These are phyloP conservation scores for Acrossocheilus wenchowensis DNA, from an alignment of 2,797 vertebrate genomes.

Conservation along the genomic window DNA sequence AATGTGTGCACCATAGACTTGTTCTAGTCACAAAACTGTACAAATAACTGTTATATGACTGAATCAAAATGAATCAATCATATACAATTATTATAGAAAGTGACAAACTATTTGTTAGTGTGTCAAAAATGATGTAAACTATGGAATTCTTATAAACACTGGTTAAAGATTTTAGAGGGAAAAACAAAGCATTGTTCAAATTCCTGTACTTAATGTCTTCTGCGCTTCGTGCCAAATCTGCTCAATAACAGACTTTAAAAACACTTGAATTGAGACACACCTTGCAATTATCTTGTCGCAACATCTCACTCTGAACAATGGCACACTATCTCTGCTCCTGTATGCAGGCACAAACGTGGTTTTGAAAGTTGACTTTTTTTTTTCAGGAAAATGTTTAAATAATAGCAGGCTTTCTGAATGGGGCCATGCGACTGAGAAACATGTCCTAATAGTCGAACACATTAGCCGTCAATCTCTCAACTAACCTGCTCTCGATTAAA, in stretches of 20 bases:
- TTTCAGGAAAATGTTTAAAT: conserved; percentile 55
- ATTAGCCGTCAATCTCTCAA: conserved; percentile 62
- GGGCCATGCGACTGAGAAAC: conserved; percentile 45
- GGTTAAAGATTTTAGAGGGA: conserved; percentile 4
- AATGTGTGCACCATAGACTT: conserved; percentile 29
- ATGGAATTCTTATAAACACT: conserved; percentile 8
- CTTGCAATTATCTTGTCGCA: conserved; percentile 65
- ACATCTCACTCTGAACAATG: conserved; percentile 57
- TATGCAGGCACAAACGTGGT: conserved; percentile 46
- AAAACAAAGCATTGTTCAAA: conserved; percentile 56
- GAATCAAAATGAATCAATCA: not conserved
- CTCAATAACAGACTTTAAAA: conserved; percentile 62
- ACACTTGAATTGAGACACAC: conserved; percentile 55
- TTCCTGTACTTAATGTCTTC: conserved; percentile 64
- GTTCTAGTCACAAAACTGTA: not conserved
- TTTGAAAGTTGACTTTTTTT: conserved; percentile 33
- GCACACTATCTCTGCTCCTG: conserved; percentile 42
- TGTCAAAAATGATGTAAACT: not conserved
- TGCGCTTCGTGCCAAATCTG: conserved; percentile 62
- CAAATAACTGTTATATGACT: not conserved
- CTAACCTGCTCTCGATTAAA: conserved; percentile 63
- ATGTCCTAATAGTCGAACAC: conserved; percentile 56
- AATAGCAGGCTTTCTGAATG: conserved; percentile 51
- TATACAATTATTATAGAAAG: not conserved
- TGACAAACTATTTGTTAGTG: not conserved